Evolutionary conservation across 92 coral and sea anemone genomes (phyloP).

Genomic region (Ricordea florida): DNA sequence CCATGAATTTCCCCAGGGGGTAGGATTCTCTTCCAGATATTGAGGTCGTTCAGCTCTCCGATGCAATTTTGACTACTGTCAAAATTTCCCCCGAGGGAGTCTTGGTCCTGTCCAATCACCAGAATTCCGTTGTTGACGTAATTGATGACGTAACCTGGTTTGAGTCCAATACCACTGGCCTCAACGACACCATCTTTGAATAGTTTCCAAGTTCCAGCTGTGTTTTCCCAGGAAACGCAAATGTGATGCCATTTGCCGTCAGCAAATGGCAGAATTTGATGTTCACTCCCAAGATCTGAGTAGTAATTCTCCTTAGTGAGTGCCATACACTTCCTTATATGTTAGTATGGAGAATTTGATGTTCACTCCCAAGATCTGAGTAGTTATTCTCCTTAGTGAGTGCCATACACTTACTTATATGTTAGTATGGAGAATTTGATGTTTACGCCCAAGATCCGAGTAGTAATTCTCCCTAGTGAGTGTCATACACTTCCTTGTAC

Average conservation of each 20-base stretch:
- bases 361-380: too few species aligned
- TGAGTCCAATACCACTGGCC: background rate
- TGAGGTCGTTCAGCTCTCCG: slow-evolving; percentile 16
- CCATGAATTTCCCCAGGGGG: background rate
- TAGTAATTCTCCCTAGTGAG: too few species aligned
- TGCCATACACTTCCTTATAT: too few species aligned
- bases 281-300: too few species aligned
- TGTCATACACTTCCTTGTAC: too few species aligned
- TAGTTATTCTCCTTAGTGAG: too few species aligned
- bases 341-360: too few species aligned
- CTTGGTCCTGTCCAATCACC: slow-evolving; percentile 20
- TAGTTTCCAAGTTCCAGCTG: slow-evolving; percentile 10
- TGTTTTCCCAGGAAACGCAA: slow-evolving; percentile 30
- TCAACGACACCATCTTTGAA: slow-evolving; percentile 20
- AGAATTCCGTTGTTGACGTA: background rate
- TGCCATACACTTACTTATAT: too few species aligned
- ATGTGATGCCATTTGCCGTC: slow-evolving; percentile 37
- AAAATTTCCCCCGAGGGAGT: slow-evolving; percentile 1
- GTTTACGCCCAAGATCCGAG: too few species aligned
- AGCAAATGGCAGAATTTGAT: too few species aligned
- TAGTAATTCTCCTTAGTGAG: too few species aligned
- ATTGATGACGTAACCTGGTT: slow-evolving; percentile 6
- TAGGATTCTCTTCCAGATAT: slow-evolving; percentile 22
- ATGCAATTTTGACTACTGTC: background rate
- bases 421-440: too few species aligned